These are phyloP conservation scores for Rugalucina vietnamica DNA, from an alignment of 2,888 invertebrate species.

Conservation along the genomic window DNA sequence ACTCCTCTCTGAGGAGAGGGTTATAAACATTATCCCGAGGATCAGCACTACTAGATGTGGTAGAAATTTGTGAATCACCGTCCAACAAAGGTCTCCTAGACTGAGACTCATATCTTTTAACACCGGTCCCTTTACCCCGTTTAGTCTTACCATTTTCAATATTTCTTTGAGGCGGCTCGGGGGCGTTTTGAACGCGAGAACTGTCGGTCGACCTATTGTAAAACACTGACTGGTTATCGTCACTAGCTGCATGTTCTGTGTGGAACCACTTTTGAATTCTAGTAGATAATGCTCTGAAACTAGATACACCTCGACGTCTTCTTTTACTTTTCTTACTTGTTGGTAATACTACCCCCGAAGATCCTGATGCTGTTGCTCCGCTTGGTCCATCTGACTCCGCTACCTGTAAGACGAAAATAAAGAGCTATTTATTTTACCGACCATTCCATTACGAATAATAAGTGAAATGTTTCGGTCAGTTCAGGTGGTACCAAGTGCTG, in stretches of 20 bases:
- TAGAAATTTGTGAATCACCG: slow-evolving; percentile 45
- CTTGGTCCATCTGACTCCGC: slow-evolving; percentile 15
- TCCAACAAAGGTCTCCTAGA: slow-evolving; percentile 53
- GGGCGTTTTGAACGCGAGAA: slow-evolving; percentile 12
- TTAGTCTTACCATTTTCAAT: slow-evolving; percentile 33
- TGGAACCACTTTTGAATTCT: slow-evolving; percentile 55
- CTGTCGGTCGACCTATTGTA: slow-evolving; percentile 45
- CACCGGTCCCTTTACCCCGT: slow-evolving; percentile 23
- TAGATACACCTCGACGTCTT: slow-evolving; percentile 38
- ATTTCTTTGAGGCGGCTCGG: slow-evolving; percentile 56
- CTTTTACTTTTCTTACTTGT: slow-evolving; percentile 24
- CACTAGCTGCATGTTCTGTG: slow-evolving; percentile 22
- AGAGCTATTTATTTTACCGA: no score
- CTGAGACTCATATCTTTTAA: slow-evolving; percentile 47
- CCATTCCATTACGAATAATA: no score
- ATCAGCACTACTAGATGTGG: slow-evolving; percentile 14
- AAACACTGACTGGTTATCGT: slow-evolving; percentile 52
- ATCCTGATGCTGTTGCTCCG: slow-evolving; percentile 40
- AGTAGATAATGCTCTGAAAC: slow-evolving; percentile 53
- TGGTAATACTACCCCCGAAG: slow-evolving; percentile 40
- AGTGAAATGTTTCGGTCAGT: no score
- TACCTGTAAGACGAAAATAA: neutral
- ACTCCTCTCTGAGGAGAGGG: slow-evolving; percentile 40
- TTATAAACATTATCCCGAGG: slow-evolving; percentile 55
- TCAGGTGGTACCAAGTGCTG: no score